A percentile compares a stretch with the other conserved stretches of the same genome.
Evolutionary conservation across 2,888 invertebrate genomes (phyloP).

Genomic region (Hololepta plana): DNA sequence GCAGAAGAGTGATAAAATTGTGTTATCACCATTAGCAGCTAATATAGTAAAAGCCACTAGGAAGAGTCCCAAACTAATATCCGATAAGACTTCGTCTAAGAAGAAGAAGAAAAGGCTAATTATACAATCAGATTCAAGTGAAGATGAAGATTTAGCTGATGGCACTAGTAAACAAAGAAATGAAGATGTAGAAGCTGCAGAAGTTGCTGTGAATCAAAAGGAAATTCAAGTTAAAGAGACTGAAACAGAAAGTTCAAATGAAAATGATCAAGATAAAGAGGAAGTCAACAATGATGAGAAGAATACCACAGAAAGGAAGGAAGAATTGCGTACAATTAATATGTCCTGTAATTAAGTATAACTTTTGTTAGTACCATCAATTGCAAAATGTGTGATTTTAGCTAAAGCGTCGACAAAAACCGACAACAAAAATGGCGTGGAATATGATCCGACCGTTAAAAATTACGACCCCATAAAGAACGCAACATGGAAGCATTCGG

Average conservation of each 20-base stretch:
- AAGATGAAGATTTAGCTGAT: constrained; percentile 8
- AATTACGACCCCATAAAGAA: constrained; percentile 70
- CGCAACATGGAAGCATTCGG: constrained; percentile 61
- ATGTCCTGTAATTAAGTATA: constrained; percentile 1
- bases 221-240: constrained; percentile 9
- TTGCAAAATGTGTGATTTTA: constrained; percentile 1
- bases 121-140: constrained; percentile 11
- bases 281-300: constrained; percentile 11
- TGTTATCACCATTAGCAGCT: neutral
- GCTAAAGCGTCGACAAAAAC: neutral
- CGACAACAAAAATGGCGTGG: constrained; percentile 14
- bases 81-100: constrained; percentile 7
- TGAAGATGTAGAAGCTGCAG: constrained; percentile 18
- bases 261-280: constrained; percentile 9
- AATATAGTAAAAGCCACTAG: constrained; percentile 1
- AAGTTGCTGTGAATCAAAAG: constrained; percentile 11
- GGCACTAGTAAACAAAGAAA: constrained; percentile 20
- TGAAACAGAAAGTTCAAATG: constrained; percentile 14
- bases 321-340: constrained; percentile 1
- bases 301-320: constrained; percentile 6
- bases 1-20: constrained; percentile 5
- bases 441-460: constrained; percentile 51
- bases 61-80: constrained; percentile 4
- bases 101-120: constrained; percentile 8
- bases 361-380: neutral